Evolutionary conservation across 2,797 vertebrate genomes (phyloP).

Genomic region (Danio tinwini): DNA sequence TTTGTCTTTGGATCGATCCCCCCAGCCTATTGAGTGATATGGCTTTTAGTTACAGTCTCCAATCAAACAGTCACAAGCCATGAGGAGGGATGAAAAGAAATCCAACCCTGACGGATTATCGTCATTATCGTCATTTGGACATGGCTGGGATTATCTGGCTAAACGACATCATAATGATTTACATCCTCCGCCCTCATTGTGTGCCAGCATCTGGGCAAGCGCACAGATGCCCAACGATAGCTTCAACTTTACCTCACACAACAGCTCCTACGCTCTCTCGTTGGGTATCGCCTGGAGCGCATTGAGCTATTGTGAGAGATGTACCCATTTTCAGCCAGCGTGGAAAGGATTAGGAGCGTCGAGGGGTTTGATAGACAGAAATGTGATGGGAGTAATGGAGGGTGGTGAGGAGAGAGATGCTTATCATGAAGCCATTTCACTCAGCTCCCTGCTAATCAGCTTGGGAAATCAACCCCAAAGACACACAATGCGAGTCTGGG

Average conservation of each 20-base stretch:
- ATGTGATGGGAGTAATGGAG: constrained; percentile 53
- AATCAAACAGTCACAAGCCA: background rate
- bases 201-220: constrained; percentile 27
- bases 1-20: background rate
- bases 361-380: constrained; percentile 33
- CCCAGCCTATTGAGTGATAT: background rate
- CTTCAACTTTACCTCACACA: constrained; percentile 22
- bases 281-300: constrained; percentile 8
- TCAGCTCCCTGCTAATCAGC: constrained; percentile 51
- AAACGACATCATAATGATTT: constrained; percentile 29
- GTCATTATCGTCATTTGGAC: constrained; percentile 34
- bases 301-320: constrained; percentile 25
- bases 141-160: constrained; percentile 45
- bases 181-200: constrained; percentile 21
- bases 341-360: constrained; percentile 25
- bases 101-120: constrained; percentile 26
- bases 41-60: constrained; percentile 4
- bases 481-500: constrained; percentile 33
- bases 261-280: constrained; percentile 29
- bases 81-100: constrained; percentile 29
- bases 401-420: constrained; percentile 48
- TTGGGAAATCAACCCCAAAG: constrained; percentile 51
- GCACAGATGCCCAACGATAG: background rate
- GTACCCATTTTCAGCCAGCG: constrained; percentile 28
- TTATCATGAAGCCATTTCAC: constrained; percentile 54